A percentile compares a stretch with the other conserved stretches of the same genome.
phyloP scores from a whole-genome alignment of 2,888 invertebrate genomes.

The Drosophila subquinaria region DNA sequence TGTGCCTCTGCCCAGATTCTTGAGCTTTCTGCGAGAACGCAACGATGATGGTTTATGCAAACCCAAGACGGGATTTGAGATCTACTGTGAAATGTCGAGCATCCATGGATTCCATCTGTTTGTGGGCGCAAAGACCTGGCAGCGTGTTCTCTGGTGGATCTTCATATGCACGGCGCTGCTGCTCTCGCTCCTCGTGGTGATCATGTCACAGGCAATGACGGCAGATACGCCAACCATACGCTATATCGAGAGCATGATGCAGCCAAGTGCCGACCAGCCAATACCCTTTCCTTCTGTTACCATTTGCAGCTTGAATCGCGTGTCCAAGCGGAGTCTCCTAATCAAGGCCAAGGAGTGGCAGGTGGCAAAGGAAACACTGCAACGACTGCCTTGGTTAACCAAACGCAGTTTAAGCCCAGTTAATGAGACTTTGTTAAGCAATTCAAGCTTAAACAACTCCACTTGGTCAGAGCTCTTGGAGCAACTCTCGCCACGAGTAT shows the following conservation, averaged over 20 bases:
- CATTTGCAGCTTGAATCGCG: constrained; percentile 86
- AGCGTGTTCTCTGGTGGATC: constrained; percentile 86
- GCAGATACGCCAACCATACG: constrained; percentile 87
- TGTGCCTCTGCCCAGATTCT: constrained; percentile 54
- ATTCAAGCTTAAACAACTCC: neutral
- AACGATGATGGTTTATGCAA: constrained; percentile 76
- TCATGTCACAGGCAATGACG: constrained; percentile 87
- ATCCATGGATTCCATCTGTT: constrained; percentile 82
- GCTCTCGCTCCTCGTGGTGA: constrained; percentile 86
- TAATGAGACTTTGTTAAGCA: neutral
- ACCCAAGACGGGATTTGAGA: constrained; percentile 79
- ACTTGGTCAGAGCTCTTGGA: constrained; percentile 59
- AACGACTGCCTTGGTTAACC: constrained; percentile 61
- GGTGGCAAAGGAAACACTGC: constrained; percentile 60
- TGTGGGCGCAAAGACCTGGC: constrained; percentile 75
- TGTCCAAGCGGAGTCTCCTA: constrained; percentile 84
- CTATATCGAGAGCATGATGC: constrained; percentile 86
- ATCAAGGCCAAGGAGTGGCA: constrained; percentile 84
- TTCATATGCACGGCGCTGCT: constrained; percentile 87
- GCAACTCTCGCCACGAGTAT: constrained; percentile 86
- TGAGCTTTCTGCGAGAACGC: constrained; percentile 72
- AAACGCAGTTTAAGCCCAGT: neutral
- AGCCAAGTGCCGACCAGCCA: constrained; percentile 85
- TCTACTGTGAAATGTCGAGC: constrained; percentile 83
- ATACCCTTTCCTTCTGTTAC: constrained; percentile 87